Conservation (phyloP, 2,888 invertebrate species). For the Endomychus coccineus region DNA sequence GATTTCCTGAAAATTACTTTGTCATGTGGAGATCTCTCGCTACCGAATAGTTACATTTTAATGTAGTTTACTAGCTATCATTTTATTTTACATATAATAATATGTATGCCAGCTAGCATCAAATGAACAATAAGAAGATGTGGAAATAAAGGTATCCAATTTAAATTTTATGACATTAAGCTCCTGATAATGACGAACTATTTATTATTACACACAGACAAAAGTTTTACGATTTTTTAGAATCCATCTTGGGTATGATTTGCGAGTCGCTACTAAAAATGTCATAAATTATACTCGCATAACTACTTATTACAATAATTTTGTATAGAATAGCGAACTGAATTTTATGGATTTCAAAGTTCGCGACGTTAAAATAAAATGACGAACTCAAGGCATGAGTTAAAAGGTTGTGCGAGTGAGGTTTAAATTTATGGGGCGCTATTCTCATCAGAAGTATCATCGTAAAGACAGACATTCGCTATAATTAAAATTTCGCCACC, state of each 20-base stretch:
- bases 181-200: no score
- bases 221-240: constrained; percentile 27
- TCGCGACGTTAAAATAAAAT: constrained; percentile 15
- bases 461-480: constrained; percentile 21
- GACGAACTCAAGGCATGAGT: constrained; percentile 9
- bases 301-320: constrained; percentile 36
- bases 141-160: no score
- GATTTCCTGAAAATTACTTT: no score
- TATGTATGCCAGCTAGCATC: no score
- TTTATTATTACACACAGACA: no score
- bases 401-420: constrained; percentile 6
- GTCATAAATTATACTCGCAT: constrained; percentile 31
- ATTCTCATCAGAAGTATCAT: constrained; percentile 20
- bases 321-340: constrained; percentile 22
- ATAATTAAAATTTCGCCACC: constrained; percentile 27
- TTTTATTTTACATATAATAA: no score
- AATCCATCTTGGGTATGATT: constrained; percentile 25
- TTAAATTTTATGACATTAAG: no score
- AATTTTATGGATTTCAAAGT: constrained; percentile 22
- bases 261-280: constrained; percentile 24
- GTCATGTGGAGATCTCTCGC: no score
- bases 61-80: no score
- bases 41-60: no score
- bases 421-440: constrained; percentile 18
- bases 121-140: no score